phyloP scores from a whole-genome alignment of 2,888 invertebrate genomes.

The Buathra laborator region DNA sequence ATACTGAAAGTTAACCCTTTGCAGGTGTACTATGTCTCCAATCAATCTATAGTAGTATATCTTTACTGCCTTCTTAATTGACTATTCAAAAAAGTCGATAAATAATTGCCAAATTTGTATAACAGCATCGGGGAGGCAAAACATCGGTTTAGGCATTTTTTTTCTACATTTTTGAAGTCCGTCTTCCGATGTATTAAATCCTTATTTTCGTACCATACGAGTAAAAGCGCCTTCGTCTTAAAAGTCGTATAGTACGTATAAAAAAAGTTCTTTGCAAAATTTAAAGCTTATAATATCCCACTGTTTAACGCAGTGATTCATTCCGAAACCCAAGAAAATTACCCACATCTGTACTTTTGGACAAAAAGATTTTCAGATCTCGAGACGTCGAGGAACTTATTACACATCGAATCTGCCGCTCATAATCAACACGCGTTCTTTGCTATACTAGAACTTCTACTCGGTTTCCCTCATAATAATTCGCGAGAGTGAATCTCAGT shows the following conservation, averaged over 20 bases:
- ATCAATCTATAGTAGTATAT: background rate
- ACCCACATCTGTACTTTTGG: no score
- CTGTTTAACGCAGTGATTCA: no score
- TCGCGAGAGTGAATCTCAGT: slow-evolving; percentile 38
- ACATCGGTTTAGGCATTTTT: no score
- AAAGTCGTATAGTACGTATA: no score
- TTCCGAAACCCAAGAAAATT: background rate
- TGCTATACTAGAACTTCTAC: background rate
- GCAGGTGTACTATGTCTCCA: background rate
- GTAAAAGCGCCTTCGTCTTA: no score
- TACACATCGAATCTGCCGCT: slow-evolving; percentile 41
- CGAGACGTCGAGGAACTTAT: slow-evolving; percentile 35
- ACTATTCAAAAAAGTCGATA: background rate
- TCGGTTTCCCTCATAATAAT: background rate
- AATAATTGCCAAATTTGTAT: background rate
- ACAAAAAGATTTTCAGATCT: background rate
- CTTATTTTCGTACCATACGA: no score
- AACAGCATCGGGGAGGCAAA: background rate
- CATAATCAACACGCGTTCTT: background rate
- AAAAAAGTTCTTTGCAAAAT: no score
- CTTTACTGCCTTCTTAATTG: background rate
- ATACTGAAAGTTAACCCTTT: background rate
- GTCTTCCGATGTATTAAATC: no score
- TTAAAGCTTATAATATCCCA: no score
- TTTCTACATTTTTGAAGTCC: no score